A percentile compares a stretch with the other conserved stretches of the same genome.
Conservation (phyloP, 2,797 vertebrate species). For the Lacerta viridis region DNA sequence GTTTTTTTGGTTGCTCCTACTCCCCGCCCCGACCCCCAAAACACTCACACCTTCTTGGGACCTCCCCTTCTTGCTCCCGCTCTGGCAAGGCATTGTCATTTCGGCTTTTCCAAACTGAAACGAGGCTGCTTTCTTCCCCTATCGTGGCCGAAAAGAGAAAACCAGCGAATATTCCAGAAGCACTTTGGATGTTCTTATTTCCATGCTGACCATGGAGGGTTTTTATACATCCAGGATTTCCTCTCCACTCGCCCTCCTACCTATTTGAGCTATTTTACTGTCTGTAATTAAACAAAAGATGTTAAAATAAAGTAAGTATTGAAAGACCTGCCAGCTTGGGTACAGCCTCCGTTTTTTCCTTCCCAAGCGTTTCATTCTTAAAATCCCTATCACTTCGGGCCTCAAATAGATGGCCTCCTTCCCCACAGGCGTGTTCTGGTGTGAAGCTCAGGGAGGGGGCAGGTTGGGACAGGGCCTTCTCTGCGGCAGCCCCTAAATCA, state of each 20-base stretch:
- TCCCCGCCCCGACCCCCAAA: neutral
- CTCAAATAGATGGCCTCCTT: no score
- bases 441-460: no score
- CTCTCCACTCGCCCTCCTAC: slow-evolving; percentile 21
- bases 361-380: neutral
- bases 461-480: no score
- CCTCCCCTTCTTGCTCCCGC: neutral
- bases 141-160: slow-evolving; percentile 23
- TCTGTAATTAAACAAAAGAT: slow-evolving; percentile 53
- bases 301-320: slow-evolving; percentile 53
- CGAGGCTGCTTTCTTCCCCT: slow-evolving; percentile 7
- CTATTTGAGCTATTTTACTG: slow-evolving; percentile 44
- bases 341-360: neutral
- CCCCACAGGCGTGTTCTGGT: no score
- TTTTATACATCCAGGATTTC: slow-evolving; percentile 39
- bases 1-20: no score
- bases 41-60: neutral
- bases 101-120: neutral
- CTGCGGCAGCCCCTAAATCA: no score
- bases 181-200: slow-evolving; percentile 30
- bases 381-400: no score
- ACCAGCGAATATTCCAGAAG: slow-evolving; percentile 14
- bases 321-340: neutral
- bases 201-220: slow-evolving; percentile 33
- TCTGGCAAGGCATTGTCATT: neutral